Conservation (phyloP, 2,797 vertebrate genomes). For the Phataginus tricuspis region DNA sequence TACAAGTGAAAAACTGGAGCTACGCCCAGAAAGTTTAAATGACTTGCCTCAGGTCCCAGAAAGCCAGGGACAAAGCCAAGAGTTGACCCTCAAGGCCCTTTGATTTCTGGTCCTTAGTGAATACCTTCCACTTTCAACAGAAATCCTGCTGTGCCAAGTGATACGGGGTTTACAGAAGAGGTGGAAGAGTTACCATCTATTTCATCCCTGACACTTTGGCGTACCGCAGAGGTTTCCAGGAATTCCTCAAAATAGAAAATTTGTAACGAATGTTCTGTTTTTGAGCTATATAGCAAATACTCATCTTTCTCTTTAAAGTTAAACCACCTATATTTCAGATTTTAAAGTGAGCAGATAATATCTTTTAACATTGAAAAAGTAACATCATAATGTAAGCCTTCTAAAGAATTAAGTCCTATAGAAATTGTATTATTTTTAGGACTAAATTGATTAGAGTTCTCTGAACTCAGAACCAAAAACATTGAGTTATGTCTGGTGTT, state of each 20-base stretch:
- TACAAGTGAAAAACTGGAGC: conserved; percentile 24
- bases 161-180: background rate
- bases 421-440: conserved; percentile 18
- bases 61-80: conserved; percentile 14
- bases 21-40: conserved; percentile 38
- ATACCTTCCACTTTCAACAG: background rate
- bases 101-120: background rate
- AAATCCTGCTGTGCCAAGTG: background rate
- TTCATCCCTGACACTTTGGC: background rate
- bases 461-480: background rate
- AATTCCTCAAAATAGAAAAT: background rate
- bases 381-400: background rate
- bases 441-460: conserved; percentile 26
- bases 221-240: background rate
- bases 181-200: background rate
- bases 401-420: background rate
- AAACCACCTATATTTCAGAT: background rate
- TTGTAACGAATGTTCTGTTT: conserved; percentile 20
- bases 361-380: background rate
- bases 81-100: background rate
- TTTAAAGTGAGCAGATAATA: background rate
- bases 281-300: conserved; percentile 24
- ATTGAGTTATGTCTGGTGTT: background rate
- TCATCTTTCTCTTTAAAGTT: conserved; percentile 5
- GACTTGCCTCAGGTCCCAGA: conserved; percentile 3